Conservation (phyloP, 2,888 invertebrate species). For the Stegana nigrithorax region DNA sequence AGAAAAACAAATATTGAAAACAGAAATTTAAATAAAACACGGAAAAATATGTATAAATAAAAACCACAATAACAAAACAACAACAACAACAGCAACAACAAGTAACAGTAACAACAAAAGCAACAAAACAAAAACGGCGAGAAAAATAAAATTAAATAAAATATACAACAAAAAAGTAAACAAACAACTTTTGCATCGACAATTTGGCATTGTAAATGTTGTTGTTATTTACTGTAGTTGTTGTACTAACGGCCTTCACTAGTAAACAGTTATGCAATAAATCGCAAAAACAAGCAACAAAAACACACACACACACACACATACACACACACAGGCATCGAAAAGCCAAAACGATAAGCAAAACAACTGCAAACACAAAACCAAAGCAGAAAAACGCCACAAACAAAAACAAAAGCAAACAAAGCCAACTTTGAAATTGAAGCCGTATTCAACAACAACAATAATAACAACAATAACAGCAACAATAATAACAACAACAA, state of each 20-base stretch:
- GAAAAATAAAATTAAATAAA: neutral
- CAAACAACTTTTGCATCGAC: constrained; percentile 12
- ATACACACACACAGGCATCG: constrained; percentile 21
- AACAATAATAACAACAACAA: no score
- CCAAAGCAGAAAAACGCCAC: constrained; percentile 12
- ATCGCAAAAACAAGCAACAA: constrained; percentile 38
- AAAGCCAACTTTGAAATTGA: constrained; percentile 37
- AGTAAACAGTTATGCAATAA: constrained; percentile 57
- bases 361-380: constrained; percentile 32
- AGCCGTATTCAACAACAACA: constrained; percentile 24
- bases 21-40: constrained; percentile 1
- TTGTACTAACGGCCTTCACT: constrained; percentile 46
- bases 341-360: constrained; percentile 24
- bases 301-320: constrained; percentile 24
- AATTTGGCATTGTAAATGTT: constrained; percentile 18
- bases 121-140: neutral
- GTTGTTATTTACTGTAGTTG: constrained; percentile 24
- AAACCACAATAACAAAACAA: neutral
- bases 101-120: neutral
- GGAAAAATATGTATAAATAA: no score
- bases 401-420: constrained; percentile 19
- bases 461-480: neutral
- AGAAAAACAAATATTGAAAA: neutral
- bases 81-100: neutral
- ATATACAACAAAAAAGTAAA: no score